phyloP scores from a whole-genome alignment of 2,888 invertebrate genomes.

The Ctena decussata region DNA sequence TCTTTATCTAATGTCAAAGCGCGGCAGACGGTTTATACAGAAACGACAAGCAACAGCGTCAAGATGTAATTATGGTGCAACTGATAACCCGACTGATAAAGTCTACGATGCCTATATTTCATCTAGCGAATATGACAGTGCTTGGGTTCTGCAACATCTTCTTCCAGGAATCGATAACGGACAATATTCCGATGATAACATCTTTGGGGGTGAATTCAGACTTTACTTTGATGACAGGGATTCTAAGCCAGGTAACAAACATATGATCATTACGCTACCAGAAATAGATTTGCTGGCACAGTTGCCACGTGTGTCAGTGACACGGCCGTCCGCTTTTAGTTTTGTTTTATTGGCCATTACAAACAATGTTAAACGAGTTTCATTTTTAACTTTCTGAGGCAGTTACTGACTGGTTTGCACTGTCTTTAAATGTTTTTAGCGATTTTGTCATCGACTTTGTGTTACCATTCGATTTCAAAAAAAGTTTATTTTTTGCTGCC shows the following conservation, averaged over 20 bases:
- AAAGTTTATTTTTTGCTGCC: too few species aligned
- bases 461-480: too few species aligned
- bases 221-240: slow-evolving; percentile 65
- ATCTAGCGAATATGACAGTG: slow-evolving; percentile 65
- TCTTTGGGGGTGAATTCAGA: slow-evolving; percentile 68
- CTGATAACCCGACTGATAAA: slow-evolving; percentile 3
- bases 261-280: too few species aligned
- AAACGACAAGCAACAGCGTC: slow-evolving; percentile 10
- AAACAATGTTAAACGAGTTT: too few species aligned
- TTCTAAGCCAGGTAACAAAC: slow-evolving; percentile 46
- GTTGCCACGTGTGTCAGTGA: too few species aligned
- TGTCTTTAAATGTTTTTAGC: too few species aligned
- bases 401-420: too few species aligned
- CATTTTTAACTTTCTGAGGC: too few species aligned
- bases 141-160: slow-evolving; percentile 69
- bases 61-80: slow-evolving; percentile 45
- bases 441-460: too few species aligned
- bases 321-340: too few species aligned
- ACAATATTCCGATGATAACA: slow-evolving; percentile 12
- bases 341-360: too few species aligned
- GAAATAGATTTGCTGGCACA: too few species aligned
- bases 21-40: neutral
- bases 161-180: slow-evolving; percentile 69
- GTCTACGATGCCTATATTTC: slow-evolving; percentile 64
- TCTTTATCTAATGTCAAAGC: slow-evolving; percentile 31